Evolutionary conservation across 1,140 invertebrate species (phyloP).

Genomic region (Medauroidea extradentata): DNA sequence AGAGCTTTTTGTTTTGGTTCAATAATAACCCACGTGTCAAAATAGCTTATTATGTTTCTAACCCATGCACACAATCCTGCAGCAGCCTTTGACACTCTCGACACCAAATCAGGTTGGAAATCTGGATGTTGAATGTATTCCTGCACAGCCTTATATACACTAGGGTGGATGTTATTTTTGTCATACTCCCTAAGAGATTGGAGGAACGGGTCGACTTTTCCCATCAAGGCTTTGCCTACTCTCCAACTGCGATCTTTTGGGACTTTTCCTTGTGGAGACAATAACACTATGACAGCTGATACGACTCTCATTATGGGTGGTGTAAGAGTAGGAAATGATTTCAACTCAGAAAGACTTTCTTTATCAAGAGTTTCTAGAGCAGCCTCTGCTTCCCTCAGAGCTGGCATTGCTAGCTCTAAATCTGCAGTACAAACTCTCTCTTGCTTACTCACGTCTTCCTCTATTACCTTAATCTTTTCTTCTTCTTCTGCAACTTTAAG

Average conservation of each 20-base stretch:
- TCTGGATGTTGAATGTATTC: slow-evolving; percentile 56
- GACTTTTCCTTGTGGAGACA: slow-evolving; percentile 80
- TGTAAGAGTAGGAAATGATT: slow-evolving; percentile 83
- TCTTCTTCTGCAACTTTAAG: slow-evolving; percentile 78
- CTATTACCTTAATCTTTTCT: slow-evolving; percentile 82
- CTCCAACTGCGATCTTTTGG: slow-evolving; percentile 94
- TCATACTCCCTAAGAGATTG: slow-evolving; percentile 83
- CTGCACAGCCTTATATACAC: slow-evolving; percentile 69
- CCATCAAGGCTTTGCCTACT: slow-evolving; percentile 81
- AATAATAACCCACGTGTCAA: slow-evolving; percentile 87
- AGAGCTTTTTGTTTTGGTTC: slow-evolving; percentile 84
- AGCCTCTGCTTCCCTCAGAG: slow-evolving; percentile 79
- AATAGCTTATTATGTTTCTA: slow-evolving; percentile 88
- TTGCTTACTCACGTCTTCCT: slow-evolving; percentile 79
- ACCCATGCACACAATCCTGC: slow-evolving; percentile 89
- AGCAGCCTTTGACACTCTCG: slow-evolving; percentile 82
- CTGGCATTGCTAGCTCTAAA: slow-evolving; percentile 86
- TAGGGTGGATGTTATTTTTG: slow-evolving; percentile 90
- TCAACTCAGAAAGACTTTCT: slow-evolving; percentile 89
- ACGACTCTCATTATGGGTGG: slow-evolving; percentile 79
- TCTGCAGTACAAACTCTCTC: slow-evolving; percentile 85
- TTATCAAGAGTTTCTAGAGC: slow-evolving; percentile 92
- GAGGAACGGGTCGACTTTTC: slow-evolving; percentile 80
- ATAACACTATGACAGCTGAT: slow-evolving; percentile 81
- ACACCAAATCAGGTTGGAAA: slow-evolving; percentile 82